Base-by-base conservation (phyloP, 2,888 invertebrate species). In the Poecilus cupreus region DNA sequence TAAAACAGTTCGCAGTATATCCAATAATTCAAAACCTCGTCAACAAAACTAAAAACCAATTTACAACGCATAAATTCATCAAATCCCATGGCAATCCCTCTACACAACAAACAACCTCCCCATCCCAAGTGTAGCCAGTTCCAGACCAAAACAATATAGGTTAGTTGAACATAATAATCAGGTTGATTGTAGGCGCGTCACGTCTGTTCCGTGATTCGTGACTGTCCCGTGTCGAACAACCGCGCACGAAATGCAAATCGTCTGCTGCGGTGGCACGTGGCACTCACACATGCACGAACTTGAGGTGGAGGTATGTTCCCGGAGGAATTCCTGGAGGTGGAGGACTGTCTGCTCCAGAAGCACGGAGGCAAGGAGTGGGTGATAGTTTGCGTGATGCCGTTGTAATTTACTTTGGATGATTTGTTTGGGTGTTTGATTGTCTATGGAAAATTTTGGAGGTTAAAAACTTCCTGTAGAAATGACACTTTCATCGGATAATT, bases 101-200 rank as follows among this genome's bases (percentile, higher is more conserved):
- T 2, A 8, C 32, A 32, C 32, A 32, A 32, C 32, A 32, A 32
- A 32, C 32, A 32, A 10, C n/a, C 60, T 5, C n/a, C 60, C 2
- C 10, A n/a, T 60, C 24, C 22, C 60, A 60, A n/a, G n/a, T n/a
- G n/a, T n/a, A n/a, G n/a, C n/a, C 13, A 13, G 24, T 3, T 2
- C 24, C 13, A 24, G 64, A 68, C 16, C 32, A 3, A 13, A 37
- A 68, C 64, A 68, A 68, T 68, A 68, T 68, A 68, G 64, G 64
- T 68, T 68, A 68, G 64, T 68, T 68, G 64, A 13, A 68, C 37
- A 68, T 68, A 68, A 68, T 68, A 68, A 68, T 68, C 64, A 68
- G 64, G 64, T 32, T 68, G 64, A 68, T 68, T 68, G 32, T 68
- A 68, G 64, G 64, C 64, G 64, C 32, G 64, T 68, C 64, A 68